These are phyloP conservation scores for Hoplodrina ambigua DNA, from an alignment of 2,888 invertebrate species.

Conservation along the genomic window DNA sequence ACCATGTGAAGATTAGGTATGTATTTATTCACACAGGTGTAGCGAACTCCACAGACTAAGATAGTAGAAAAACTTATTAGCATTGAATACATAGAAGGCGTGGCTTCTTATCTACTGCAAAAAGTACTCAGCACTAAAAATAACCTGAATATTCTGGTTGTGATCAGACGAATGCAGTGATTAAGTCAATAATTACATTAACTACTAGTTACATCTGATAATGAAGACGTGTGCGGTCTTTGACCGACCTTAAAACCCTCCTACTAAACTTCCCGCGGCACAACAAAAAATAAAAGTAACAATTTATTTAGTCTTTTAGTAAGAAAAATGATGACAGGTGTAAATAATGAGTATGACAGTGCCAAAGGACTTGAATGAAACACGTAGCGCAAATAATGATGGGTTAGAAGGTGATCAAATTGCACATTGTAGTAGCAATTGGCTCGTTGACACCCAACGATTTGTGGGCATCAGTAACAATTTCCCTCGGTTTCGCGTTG, in stretches of 20 bases:
- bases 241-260: slow-evolving; percentile 14
- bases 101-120: slow-evolving; percentile 32
- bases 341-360: slow-evolving; percentile 29
- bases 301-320: slow-evolving; percentile 20
- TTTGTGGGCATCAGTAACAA: slow-evolving; percentile 35
- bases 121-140: slow-evolving; percentile 33
- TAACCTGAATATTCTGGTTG: slow-evolving; percentile 19
- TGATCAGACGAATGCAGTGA: slow-evolving; percentile 25
- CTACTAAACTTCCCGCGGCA: neutral
- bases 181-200: slow-evolving; percentile 34
- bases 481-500: slow-evolving; percentile 7
- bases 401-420: slow-evolving; percentile 34
- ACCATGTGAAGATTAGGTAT: slow-evolving; percentile 45
- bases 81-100: slow-evolving; percentile 52
- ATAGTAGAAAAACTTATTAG: slow-evolving; percentile 44
- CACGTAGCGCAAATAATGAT: slow-evolving; percentile 39
- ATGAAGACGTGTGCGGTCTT: slow-evolving; percentile 10
- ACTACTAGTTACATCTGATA: neutral
- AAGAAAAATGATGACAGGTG: slow-evolving; percentile 12
- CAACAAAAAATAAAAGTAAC: neutral
- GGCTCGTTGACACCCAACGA: slow-evolving; percentile 31
- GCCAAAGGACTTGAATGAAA: slow-evolving; percentile 30
- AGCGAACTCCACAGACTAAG: slow-evolving; percentile 23
- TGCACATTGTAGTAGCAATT: slow-evolving; percentile 40
- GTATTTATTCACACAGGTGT: slow-evolving; percentile 60